Base-by-base conservation (phyloP, 1,140 invertebrate genomes). In the Drosophila subpulchrella region DNA sequence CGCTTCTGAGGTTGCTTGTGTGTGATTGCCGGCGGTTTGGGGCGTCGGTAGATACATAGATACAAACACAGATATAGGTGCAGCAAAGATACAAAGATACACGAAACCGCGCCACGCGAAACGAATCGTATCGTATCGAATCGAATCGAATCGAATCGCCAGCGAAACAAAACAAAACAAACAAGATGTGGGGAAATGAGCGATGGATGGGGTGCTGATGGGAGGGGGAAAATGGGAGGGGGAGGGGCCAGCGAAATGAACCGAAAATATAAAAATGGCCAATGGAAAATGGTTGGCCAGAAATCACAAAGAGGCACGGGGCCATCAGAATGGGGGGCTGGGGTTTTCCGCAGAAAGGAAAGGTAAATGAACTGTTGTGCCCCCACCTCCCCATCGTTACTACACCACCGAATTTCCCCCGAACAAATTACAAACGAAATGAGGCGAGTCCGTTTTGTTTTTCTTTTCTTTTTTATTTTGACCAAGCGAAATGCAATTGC, bases 401-500 rank as follows among this genome's bases (percentile, higher is more conserved):
- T 38, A 10, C 34, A 24, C 13, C 12, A 10, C 46, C 73, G 59
- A 81, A 81, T 81, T 62, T 62, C 39, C 24, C 6, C 10, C 60
- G 60, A 70, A 78, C 82, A 86, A 88, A 86, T 86, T 86, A 86
- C 83, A 88, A 75, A 82, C 82, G 78, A 85, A 85, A 86, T 86
- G 71, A 88, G 82, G 51, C 63, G 77, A 67, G 57, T 72, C 56
- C 20, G 47, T 41, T 75, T 46, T 70, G 47, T 70, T 55, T 60
- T 50, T 20, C 15, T 56, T 61, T 6, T 6, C 39, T 10, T 46
- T n/a, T 32, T 15, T 42, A 72, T 58, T 47, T 17, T 34, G 17
- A 46, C 47, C 67, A 30, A 51, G 34, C 56, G 63, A 79, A 83
- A 72, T 76, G 72, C 76, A 80, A 76, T 76, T 74, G 60, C 56